Evolutionary conservation across 2,888 invertebrate species (phyloP).

Genomic region (Agrilus mali): DNA sequence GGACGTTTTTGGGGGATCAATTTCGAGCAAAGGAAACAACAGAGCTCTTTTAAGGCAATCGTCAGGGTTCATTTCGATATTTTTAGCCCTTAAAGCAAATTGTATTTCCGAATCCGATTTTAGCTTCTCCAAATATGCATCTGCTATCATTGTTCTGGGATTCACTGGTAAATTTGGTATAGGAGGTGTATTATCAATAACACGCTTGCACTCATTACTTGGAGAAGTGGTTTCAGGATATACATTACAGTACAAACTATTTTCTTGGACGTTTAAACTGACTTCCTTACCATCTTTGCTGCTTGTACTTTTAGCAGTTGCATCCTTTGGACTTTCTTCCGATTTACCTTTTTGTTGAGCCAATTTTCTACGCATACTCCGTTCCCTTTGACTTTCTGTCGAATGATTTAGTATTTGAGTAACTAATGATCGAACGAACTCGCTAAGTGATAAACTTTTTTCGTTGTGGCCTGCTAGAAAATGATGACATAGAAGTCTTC

Average conservation of each 20-base stretch:
- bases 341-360: slow-evolving; percentile 14
- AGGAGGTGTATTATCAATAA: slow-evolving; percentile 28
- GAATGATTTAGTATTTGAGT: slow-evolving; percentile 73
- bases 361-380: slow-evolving; percentile 28
- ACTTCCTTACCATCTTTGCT: too few relatives aligned
- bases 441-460: slow-evolving; percentile 70
- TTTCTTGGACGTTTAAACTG: too few relatives aligned
- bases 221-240: slow-evolving; percentile 23
- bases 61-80: slow-evolving; percentile 78
- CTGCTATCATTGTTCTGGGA: slow-evolving; percentile 53
- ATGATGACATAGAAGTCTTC: slow-evolving; percentile 74
- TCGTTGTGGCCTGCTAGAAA: slow-evolving; percentile 79
- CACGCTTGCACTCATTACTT: slow-evolving; percentile 19
- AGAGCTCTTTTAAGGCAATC: slow-evolving; percentile 83
- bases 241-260: slow-evolving; percentile 24
- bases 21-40: slow-evolving; percentile 73
- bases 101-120: slow-evolving; percentile 70
- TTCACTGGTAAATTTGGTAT: slow-evolving; percentile 40
- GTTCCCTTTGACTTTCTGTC: slow-evolving; percentile 35
- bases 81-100: slow-evolving; percentile 62
- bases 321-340: too few relatives aligned
- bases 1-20: slow-evolving; percentile 76
- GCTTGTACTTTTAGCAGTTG: too few relatives aligned
- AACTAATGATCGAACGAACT: slow-evolving; percentile 74
- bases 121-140: slow-evolving; percentile 68